Percentiles rank a stretch among this genome's conserved stretches.
Conservation (phyloP, 2,113 vertebrate species). For the Neolamprologus variostigma region DNA sequence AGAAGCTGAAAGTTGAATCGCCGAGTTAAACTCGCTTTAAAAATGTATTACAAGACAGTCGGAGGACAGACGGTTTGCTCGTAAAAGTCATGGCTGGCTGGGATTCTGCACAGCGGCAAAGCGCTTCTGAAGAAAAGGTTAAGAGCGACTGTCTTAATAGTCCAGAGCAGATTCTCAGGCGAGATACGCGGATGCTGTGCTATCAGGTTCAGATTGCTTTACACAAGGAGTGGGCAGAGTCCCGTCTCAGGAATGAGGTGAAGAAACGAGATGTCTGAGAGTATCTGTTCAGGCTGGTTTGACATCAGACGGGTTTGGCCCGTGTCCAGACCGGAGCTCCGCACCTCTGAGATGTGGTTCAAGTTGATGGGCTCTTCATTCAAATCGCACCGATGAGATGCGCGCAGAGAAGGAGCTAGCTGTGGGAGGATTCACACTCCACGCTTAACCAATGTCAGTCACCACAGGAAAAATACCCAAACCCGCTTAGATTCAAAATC, state of each 20-base stretch:
- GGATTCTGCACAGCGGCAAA: neutral
- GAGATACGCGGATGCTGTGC: slow-evolving; percentile 46
- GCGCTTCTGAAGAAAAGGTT: neutral
- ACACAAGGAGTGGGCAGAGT: slow-evolving; percentile 61
- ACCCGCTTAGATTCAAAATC: neutral
- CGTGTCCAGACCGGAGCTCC: slow-evolving; percentile 47
- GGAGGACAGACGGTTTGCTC: neutral
- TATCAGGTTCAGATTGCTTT: slow-evolving; percentile 66
- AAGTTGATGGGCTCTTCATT: neutral
- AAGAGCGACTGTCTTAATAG: slow-evolving; percentile 3
- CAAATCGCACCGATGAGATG: neutral
- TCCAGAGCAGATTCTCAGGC: slow-evolving; percentile 19
- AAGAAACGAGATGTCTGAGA: slow-evolving; percentile 66
- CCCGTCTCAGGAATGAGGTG: slow-evolving; percentile 66
- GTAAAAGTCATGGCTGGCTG: slow-evolving; percentile 11
- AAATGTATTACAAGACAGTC: neutral
- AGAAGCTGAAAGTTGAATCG: neutral
- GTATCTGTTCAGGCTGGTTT: slow-evolving; percentile 75
- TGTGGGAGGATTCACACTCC: neutral
- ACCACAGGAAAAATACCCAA: too few relatives aligned
- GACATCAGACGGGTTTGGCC: slow-evolving; percentile 65
- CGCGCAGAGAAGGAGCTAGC: neutral
- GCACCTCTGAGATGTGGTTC: slow-evolving; percentile 29
- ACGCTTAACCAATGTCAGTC: neutral
- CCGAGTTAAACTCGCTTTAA: neutral